Percentiles rank a stretch among this genome's conserved stretches.
phyloP scores from a whole-genome alignment of 2,888 invertebrate species.

The Xanthorhoe designata region DNA sequence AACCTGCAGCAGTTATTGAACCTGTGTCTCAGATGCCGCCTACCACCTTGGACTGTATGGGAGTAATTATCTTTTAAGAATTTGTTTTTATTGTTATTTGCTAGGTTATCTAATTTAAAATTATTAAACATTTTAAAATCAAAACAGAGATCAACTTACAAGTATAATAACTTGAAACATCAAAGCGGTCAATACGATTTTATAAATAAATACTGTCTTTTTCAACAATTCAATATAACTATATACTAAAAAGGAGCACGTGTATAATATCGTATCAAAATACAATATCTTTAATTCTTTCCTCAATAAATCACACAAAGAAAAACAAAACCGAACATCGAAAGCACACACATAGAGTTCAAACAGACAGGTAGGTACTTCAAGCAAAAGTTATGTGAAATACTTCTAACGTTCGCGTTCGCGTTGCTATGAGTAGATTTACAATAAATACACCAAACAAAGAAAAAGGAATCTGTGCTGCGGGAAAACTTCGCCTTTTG shows the following conservation, averaged over 20 bases:
- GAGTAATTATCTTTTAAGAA: no score
- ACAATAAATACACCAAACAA: constrained; percentile 86
- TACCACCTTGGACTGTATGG: no score
- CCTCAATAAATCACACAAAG: constrained; percentile 36
- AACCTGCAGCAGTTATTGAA: no score
- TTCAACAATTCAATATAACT: not conserved
- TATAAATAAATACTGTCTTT: not conserved
- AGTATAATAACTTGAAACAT: no score
- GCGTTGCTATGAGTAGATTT: constrained; percentile 83
- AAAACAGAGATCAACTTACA: not conserved
- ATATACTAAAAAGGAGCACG: not conserved
- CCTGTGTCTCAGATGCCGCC: no score
- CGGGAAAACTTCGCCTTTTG: constrained; percentile 82
- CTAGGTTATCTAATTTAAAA: no score
- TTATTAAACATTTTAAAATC: no score
- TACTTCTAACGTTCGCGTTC: constrained; percentile 76
- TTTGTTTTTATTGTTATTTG: no score
- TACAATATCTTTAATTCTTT: constrained; percentile 9
- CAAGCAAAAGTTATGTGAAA: constrained; percentile 82
- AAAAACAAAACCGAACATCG: constrained; percentile 41
- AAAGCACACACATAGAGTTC: constrained; percentile 36
- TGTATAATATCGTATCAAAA: not conserved
- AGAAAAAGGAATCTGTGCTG: constrained; percentile 83
- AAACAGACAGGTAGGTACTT: constrained; percentile 45
- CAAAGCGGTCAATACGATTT: no score